These are phyloP conservation scores for Eurytoma adleriae DNA, from an alignment of 2,888 invertebrate species.

Conservation along the genomic window DNA sequence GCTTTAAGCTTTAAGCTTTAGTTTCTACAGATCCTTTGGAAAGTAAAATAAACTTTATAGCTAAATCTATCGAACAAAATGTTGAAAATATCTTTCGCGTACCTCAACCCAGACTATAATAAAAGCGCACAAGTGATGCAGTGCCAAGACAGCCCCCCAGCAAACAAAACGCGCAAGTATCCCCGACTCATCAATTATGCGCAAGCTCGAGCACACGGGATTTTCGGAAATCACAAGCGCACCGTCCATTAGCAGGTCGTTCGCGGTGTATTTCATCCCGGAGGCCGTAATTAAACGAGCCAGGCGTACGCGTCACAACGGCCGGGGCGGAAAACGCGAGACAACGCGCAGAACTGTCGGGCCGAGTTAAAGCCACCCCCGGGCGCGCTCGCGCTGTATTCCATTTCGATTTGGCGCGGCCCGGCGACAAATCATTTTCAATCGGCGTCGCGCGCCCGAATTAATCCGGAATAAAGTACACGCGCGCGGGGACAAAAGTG, in stretches of 20 bases:
- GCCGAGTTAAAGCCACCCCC: not conserved
- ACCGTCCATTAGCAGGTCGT: conserved; percentile 22
- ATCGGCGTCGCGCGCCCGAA: conserved; percentile 12
- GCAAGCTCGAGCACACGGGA: not conserved
- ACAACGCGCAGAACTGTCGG: not conserved
- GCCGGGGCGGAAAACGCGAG: not conserved
- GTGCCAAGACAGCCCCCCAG: too few relatives aligned
- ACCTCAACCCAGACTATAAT: too few relatives aligned
- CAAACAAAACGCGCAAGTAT: not conserved
- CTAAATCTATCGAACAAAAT: too few relatives aligned
- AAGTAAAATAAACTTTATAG: too few relatives aligned
- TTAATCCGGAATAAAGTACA: conserved; percentile 39
- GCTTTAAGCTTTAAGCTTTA: too few relatives aligned
- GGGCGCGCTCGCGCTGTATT: not conserved
- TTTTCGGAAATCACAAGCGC: not conserved
- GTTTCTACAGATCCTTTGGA: too few relatives aligned
- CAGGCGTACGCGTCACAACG: not conserved
- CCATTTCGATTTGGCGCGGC: conserved; percentile 4
- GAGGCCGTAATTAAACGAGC: conserved; percentile 13
- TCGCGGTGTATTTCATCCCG: conserved; percentile 3
- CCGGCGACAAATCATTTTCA: conserved; percentile 38
- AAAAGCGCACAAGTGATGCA: too few relatives aligned
- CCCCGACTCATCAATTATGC: not conserved
- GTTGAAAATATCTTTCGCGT: too few relatives aligned
- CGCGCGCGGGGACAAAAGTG: conserved; percentile 22